Percentiles rank a stretch among this genome's conserved stretches.
These are phyloP conservation scores for Argentina silus DNA, from an alignment of 2,797 vertebrate species.

Conservation along the genomic window DNA sequence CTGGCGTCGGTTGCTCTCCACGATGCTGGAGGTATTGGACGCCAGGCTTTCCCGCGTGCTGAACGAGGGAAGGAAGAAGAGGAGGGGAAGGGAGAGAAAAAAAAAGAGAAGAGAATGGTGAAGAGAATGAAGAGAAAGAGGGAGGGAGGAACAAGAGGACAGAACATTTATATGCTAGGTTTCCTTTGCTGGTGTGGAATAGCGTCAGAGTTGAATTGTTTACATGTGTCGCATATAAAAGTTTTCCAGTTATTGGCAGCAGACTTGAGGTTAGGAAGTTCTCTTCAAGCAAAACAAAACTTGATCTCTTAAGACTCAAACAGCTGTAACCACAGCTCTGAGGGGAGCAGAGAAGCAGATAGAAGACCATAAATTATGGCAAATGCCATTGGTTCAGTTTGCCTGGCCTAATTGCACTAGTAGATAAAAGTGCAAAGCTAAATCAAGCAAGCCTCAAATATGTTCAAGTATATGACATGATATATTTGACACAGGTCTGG, in stretches of 20 bases:
- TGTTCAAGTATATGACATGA: no score
- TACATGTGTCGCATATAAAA: neutral
- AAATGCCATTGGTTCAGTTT: no score
- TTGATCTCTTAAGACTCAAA: neutral
- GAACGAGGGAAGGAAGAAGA: slow-evolving; percentile 26
- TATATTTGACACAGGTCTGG: no score
- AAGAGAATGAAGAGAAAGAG: neutral
- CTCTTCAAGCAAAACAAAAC: neutral
- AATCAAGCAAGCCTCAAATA: no score
- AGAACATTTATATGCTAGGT: neutral
- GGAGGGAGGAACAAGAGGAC: neutral
- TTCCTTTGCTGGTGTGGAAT: neutral
- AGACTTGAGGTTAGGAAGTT: neutral
- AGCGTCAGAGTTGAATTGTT: neutral
- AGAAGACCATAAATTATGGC: no score
- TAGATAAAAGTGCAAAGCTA: no score
- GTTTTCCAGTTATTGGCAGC: neutral
- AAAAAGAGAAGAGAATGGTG: neutral
- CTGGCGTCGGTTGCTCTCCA: slow-evolving; percentile 99
- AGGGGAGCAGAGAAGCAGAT: neutral
- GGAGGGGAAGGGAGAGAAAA: slow-evolving; percentile 15
- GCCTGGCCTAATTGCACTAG: no score
- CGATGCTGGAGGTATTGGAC: slow-evolving; percentile 99
- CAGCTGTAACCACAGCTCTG: neutral
- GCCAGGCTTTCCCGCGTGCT: slow-evolving; percentile 99